Base-by-base conservation (phyloP, 2,797 vertebrate genomes). In the Thalassophryne amazonica region DNA sequence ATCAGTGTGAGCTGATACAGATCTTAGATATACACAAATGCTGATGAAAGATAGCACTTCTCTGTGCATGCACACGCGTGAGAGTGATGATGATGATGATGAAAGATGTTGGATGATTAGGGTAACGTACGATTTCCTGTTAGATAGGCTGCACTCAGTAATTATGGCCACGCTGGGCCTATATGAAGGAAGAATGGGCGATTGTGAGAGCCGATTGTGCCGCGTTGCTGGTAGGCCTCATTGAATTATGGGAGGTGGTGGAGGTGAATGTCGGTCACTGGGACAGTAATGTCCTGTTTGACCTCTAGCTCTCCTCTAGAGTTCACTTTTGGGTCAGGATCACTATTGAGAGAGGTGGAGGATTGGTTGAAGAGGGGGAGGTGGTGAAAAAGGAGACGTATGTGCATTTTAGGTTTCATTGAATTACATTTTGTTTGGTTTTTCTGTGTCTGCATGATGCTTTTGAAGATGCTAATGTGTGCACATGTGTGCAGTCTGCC, bases 1-100 rank as follows among this genome's bases (percentile, higher is more conserved):
- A 84, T 84, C 71, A 78, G 63, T 73, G 73, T 67, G 45, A 67
- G 67, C 72, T n/a, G 80, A 86, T 86, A 82, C 65, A 74, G 83
- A 84, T 84, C 81, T 86, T 73, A 81, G 52, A 81, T 82, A 75
- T 76, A 80, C 81, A 85, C 78, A 83, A 81, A 81, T 77, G 76
- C 75, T 70, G 79, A 83, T 85, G 76, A 83, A 76, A 67, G 83
- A 83, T 85, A 76, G 64, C 55, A 60, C 51, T 43, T 75, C 33
- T 47, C 55, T 64, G 53, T 50, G 43, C 14, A 9, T 18, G 29
- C 8, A 21, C 28, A 30, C 40, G 43, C 54, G 60, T 30, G 12
- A 18, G 11, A 32, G 57, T 37, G 45, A n/a, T n/a, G n/a, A n/a
- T n/a, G n/a, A n/a, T n/a, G 60, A 76, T 11, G 36, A 47, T 46